These are phyloP conservation scores for Diabrotica virgifera DNA, from an alignment of 1,140 invertebrate species.

Conservation along the genomic window DNA sequence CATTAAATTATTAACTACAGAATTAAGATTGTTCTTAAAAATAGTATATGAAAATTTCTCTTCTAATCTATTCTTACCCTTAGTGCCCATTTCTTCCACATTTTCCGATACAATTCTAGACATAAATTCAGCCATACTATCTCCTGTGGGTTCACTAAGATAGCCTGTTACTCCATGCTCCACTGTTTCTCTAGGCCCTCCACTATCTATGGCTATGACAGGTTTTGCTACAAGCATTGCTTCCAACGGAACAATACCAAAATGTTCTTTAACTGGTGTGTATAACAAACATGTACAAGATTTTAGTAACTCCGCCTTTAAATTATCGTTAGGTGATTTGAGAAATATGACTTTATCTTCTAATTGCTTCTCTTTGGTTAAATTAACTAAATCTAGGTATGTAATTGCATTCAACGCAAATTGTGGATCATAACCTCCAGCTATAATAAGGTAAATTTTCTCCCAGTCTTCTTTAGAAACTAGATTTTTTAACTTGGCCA, in stretches of 20 bases:
- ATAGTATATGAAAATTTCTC: constrained; percentile 74
- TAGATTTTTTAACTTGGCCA: constrained; percentile 62
- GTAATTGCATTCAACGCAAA: constrained; percentile 89
- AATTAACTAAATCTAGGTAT: constrained; percentile 70
- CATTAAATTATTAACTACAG: too few relatives aligned
- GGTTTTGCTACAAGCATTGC: constrained; percentile 94
- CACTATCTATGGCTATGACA: constrained; percentile 92
- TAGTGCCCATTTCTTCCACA: constrained; percentile 62
- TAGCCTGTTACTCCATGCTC: constrained; percentile 86
- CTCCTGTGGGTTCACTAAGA: constrained; percentile 67
- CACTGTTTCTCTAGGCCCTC: constrained; percentile 94
- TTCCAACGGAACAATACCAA: constrained; percentile 99
- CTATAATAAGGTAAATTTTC: constrained; percentile 82
- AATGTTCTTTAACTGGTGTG: constrained; percentile 96
- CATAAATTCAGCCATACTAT: constrained; percentile 80
- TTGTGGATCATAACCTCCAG: constrained; percentile 93
- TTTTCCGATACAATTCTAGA: constrained; percentile 56
- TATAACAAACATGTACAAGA: constrained; percentile 81
- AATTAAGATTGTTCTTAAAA: constrained; percentile 13
- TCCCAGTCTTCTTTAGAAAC: constrained; percentile 57
- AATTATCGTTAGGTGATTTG: constrained; percentile 79
- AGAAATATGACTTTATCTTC: constrained; percentile 77
- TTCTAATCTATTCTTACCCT: constrained; percentile 68
- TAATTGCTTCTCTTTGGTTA: constrained; percentile 66
- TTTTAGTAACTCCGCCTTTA: constrained; percentile 78